These are phyloP conservation scores for Ammodramus savannarum DNA, from an alignment of 2,113 vertebrate genomes.

Conservation along the genomic window DNA sequence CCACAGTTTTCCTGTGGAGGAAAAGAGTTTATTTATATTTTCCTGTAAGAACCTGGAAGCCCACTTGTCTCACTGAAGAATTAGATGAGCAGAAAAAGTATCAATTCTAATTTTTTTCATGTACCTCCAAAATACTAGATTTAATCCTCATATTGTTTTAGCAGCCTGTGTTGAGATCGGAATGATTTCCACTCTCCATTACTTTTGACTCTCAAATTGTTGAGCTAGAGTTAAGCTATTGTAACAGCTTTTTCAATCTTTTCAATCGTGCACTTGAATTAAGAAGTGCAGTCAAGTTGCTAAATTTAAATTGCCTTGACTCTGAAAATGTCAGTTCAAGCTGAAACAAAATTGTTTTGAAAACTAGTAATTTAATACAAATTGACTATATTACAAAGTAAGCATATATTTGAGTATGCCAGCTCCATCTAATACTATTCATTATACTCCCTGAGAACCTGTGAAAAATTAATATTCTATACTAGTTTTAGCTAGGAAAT, in stretches of 20 bases:
- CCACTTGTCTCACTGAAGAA: neutral
- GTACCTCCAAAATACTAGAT: neutral
- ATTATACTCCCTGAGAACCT: conserved; percentile 25
- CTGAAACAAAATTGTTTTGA: conserved; percentile 62
- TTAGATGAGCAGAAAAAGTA: neutral
- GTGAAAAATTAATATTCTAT: conserved; percentile 35
- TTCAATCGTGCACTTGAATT: conserved; percentile 51
- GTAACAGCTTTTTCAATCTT: conserved; percentile 53
- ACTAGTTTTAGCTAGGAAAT: neutral
- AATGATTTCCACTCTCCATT: neutral
- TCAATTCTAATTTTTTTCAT: neutral
- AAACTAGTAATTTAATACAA: conserved; percentile 63
- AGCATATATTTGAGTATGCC: conserved; percentile 41
- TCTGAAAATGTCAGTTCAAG: conserved; percentile 60
- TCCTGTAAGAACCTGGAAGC: neutral
- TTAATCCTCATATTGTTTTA: conserved; percentile 2
- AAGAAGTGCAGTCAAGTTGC: conserved; percentile 56
- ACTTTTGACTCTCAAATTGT: conserved; percentile 1
- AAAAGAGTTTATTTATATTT: neutral
- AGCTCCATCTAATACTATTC: neutral
- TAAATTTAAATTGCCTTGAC: conserved; percentile 63
- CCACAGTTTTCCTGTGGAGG: neutral
- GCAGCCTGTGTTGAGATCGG: neutral
- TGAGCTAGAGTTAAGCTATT: conserved; percentile 26
- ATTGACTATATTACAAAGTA: conserved; percentile 43